Base-by-base conservation (phyloP, 2,888 invertebrate genomes). In the Conus canariensis region DNA sequence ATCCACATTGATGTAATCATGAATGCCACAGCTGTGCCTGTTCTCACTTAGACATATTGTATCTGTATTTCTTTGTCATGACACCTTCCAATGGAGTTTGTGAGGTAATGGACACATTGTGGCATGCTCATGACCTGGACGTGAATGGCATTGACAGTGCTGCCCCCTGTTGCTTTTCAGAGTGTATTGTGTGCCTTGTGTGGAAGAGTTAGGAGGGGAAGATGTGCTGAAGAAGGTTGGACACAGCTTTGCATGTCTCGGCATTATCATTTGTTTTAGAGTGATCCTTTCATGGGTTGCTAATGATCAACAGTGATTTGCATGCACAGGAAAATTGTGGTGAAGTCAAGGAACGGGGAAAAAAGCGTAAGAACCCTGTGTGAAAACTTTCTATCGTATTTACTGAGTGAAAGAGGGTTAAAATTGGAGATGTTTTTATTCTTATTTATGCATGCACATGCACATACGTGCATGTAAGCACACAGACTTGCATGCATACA, bases 121-220 rank as follows among this genome's bases (percentile, higher is more conserved):
- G 2, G 45, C 45, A 45, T 45, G 45, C 45, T 45, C 45, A 45
- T 45, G 2, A 45, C 45, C 1, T 2, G 4, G 4, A 45, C 45
- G 3, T 3, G 45, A 45, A 4, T 45, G 45, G 45, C 45, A 45
- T 45, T 45, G 45, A 45, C 45, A 45, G 3, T 3, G 45, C 45
- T 45, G 45, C 45, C 45, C 45, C 2, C n/a, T 86, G 59, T 74
- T 64, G 56, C 16, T 67, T 30, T 74, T 67, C 91, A 94, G 94
- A 88, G 93, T 93, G 45, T 94, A 92, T 90, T 94, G 94, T 86
- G 80, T 92, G 45, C 91, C 90, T n/a, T 94, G 94, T 92, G 91
- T 94, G 10, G 92, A 92, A 59, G 90, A 91, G 82, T 89, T 91
- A 77, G 88, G 92, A 6, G 91, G 91, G 14, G 80, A 88, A 70